Base-by-base conservation (phyloP, 1,140 invertebrate species). In the Pectinophora gossypiella region DNA sequence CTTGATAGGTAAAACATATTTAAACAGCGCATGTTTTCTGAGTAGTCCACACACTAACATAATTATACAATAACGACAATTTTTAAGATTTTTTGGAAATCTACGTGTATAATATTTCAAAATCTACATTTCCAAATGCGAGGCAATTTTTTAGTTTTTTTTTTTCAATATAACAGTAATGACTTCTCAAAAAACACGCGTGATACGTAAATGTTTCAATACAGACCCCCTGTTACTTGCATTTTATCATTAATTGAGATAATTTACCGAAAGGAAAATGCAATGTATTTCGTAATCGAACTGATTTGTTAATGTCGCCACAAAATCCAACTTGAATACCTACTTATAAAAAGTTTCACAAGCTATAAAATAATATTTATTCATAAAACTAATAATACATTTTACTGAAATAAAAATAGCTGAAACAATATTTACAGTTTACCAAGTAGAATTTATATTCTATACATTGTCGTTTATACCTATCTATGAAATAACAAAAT, bases 81-180 rank as follows among this genome's bases (percentile, higher is more conserved):
- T 72, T 78, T 78, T 72, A 71, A 15, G 9, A 38, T n/a, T 68
- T 80, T 82, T 78, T 71, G 66, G 81, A 79, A 81, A 73, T 72
- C 68, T 81, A 72, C 65, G 66, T 68, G 64, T 79, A 77, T 76
- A 76, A 68, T 76, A 72, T 75, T 83, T 85, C 76, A 80, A 85
- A 85, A 81, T 83, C 78, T 84, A 84, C 78, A 61, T 73, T 86
- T 80, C 83, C 83, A 84, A 86, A 86, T 86, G 83, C 83, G 83
- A 86, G 83, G 83, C 70, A 84, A 85, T 85, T 80, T 85, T 77
- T 71, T 82, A 80, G 78, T 79, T 80, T 75, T 62, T 59, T 79
- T 80, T 75, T 62, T 59, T 64, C 50, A 60, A 61, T 68, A 68
- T 61, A 65, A 66, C 40, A 43, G 5, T 5, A 43, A 38, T 16